Conservation (phyloP, 2,888 invertebrate genomes). For the Hydrotaea diabolus region DNA sequence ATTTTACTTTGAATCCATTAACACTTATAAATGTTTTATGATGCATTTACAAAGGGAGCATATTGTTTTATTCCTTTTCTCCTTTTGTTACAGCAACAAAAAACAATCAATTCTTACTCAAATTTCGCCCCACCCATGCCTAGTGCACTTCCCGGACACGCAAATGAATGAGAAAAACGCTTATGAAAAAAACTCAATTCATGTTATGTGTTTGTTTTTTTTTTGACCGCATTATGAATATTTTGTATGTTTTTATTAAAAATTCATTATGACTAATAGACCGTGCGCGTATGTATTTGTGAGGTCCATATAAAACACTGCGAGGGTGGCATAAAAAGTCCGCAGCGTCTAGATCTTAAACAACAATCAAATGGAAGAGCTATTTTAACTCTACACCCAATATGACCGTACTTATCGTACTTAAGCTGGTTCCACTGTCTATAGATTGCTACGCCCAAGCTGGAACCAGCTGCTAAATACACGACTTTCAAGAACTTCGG, state of each 20-base stretch:
- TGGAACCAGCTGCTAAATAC: too few species aligned
- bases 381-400: too few species aligned
- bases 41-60: constrained; percentile 6
- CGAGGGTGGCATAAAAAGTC: neutral
- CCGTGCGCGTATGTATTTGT: neutral
- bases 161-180: neutral
- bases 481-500: too few species aligned
- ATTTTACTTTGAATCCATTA: constrained; percentile 49
- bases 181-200: neutral
- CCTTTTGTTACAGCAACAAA: neutral
- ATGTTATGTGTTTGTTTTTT: constrained; percentile 10
- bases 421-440: too few species aligned
- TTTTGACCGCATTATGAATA: constrained; percentile 46
- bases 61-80: constrained; percentile 6
- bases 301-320: neutral
- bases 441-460: too few species aligned
- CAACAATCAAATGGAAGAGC: too few species aligned
- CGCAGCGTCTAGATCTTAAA: too few species aligned
- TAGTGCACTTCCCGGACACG: neutral
- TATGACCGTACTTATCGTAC: too few species aligned
- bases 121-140: neutral
- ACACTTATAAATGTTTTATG: constrained; percentile 39
- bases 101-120: neutral
- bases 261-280: constrained; percentile 48
- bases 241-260: constrained; percentile 46